Evolutionary conservation across 2,888 invertebrate species (phyloP).

Genomic region (Pristionchus arcanus): DNA sequence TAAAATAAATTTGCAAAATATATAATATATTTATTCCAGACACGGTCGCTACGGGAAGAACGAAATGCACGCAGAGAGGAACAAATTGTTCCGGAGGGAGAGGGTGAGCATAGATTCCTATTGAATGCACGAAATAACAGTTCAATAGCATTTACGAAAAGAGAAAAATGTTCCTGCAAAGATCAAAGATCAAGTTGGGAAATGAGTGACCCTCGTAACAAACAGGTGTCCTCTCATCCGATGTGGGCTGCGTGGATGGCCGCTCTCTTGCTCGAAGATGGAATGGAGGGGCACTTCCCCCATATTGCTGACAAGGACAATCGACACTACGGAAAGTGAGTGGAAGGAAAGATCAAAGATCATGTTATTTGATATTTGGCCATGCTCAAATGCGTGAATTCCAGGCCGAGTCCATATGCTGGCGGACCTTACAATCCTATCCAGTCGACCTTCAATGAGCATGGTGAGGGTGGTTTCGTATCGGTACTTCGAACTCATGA

Average conservation of each 20-base stretch:
- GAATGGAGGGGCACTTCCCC: conserved; percentile 39
- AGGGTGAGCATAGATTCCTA: not conserved
- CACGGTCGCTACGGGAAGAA: conserved; percentile 21
- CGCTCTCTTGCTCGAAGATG: not conserved
- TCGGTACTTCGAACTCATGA: not conserved
- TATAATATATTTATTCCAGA: not conserved
- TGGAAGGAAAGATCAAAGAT: not conserved
- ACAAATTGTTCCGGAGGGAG: conserved; percentile 17
- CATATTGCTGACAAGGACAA: conserved; percentile 33
- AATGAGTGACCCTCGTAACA: too few species aligned
- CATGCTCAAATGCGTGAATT: not conserved
- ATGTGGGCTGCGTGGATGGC: not conserved
- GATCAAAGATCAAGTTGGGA: not conserved
- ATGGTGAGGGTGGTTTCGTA: not conserved
- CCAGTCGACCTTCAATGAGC: conserved; percentile 18
- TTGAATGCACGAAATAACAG: too few species aligned
- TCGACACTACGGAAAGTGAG: conserved; percentile 38
- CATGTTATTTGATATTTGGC: not conserved
- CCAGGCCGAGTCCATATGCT: conserved; percentile 3
- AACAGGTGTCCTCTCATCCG: not conserved
- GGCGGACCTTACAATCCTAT: conserved; percentile 7
- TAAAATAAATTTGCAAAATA: not conserved
- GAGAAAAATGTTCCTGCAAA: not conserved
- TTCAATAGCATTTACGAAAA: too few species aligned
- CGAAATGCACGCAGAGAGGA: conserved; percentile 29